A percentile compares a stretch with the other conserved stretches of the same genome.
These are phyloP conservation scores for Elaphurus davidianus DNA, from an alignment of 2,113 vertebrate genomes.

Conservation along the genomic window DNA sequence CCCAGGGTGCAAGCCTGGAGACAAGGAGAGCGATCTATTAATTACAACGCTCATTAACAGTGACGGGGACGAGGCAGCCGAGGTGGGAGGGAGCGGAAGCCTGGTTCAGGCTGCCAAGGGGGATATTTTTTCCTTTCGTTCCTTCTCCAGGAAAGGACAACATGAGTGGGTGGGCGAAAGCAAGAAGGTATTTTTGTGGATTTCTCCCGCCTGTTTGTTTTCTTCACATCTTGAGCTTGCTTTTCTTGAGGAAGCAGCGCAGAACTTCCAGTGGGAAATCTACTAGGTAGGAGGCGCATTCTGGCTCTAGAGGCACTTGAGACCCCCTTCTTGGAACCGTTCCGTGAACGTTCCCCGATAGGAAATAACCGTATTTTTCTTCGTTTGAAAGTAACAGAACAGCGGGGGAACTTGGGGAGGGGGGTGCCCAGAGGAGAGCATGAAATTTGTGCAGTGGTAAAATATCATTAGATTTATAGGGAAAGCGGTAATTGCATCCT, in stretches of 20 bases:
- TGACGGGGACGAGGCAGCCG: slow-evolving; percentile 84
- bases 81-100: slow-evolving; percentile 71
- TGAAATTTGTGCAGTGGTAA: neutral
- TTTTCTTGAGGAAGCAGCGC: neutral
- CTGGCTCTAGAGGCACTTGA: neutral
- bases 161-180: slow-evolving; percentile 58
- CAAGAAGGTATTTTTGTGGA: slow-evolving; percentile 57
- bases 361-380: neutral
- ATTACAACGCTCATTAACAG: slow-evolving; percentile 94
- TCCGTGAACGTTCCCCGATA: neutral
- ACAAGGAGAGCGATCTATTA: slow-evolving; percentile 92
- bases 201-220: slow-evolving; percentile 73
- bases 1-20: slow-evolving; percentile 83
- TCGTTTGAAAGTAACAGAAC: neutral
- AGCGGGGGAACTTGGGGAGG: neutral
- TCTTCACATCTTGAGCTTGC: slow-evolving; percentile 39
- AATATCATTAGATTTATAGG: neutral
- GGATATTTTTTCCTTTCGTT: slow-evolving; percentile 31
- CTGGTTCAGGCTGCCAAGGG: slow-evolving; percentile 64
- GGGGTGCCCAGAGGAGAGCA: neutral
- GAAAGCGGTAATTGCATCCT: neutral
- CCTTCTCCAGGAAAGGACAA: slow-evolving; percentile 70
- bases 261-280: neutral
- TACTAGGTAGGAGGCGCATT: neutral
- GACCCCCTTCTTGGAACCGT: neutral